Base-by-base conservation (phyloP, 2,888 invertebrate species). In the Drosophila anceps region DNA sequence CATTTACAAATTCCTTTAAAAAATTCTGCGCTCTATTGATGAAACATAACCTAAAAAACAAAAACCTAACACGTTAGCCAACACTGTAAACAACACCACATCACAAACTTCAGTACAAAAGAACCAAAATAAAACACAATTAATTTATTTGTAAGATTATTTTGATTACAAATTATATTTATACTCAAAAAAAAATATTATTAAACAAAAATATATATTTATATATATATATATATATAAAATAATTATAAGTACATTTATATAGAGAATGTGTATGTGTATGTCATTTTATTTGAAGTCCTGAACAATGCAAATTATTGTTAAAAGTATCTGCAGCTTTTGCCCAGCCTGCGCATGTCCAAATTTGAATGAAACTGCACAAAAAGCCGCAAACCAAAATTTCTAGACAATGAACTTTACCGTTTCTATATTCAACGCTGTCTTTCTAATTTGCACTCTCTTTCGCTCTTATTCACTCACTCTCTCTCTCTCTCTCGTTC, bases 281-380 rank as follows among this genome's bases (percentile, higher is more conserved):
- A 71, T 63, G 5, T n/a, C 5, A 63, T 68, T 67, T 50, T 53
- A 37, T 73, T 69, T 59, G 27, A 46, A 61, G 60, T 69, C 62
- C 73, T 75, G 41, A 71, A 78, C 70, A 74, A 84, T 80, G 81
- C 70, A 82, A 82, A 81, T 84, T 71, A 63, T 70, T 43, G 48
- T 58, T 60, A 63, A 73, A 69, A 65, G 50, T 64, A 70, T 51
- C 43, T 77, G 35, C 74, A 66, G 46, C 48, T 58, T 66, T 62
- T 60, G 76, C 41, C 59, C 29, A 55, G 64, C 62, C 60, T 74
- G 41, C 48, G 76, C 74, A 78, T 77, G 69, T 54, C 46, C 39
- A 72, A 82, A 60, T 80, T 69, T 27, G 29, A 71, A 77, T 74
- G 64, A 68, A 72, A 55, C 63, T 50, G 44, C 71, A 57, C 64